These are phyloP conservation scores for Hemicentrotus pulcherrimus DNA, from an alignment of 35 echinoderm and acorn worm genomes.

Conservation along the genomic window DNA sequence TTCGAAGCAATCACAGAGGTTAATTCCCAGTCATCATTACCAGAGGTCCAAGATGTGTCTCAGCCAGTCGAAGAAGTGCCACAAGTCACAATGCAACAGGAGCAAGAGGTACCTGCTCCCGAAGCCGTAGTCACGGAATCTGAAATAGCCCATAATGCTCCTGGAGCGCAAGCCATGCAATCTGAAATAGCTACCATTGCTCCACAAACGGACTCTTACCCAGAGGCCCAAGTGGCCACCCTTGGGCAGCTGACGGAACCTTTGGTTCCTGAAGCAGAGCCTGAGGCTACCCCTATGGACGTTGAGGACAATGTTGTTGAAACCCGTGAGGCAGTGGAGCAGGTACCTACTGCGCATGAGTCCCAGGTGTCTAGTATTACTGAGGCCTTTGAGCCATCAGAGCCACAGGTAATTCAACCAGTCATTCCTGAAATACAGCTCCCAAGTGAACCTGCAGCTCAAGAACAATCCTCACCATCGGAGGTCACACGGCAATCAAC, in stretches of 20 bases:
- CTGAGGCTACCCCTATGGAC: background rate
- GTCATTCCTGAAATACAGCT: background rate
- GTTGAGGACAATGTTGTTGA: background rate
- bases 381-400: background rate
- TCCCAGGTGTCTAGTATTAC: background rate
- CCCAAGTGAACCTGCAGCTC: background rate
- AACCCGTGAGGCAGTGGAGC: background rate
- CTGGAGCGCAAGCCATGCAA: background rate
- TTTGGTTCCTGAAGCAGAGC: constrained; percentile 13
- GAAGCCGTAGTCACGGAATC: background rate
- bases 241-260: background rate
- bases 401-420: background rate
- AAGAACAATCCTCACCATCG: background rate
- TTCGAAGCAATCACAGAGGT: background rate
- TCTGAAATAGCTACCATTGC: background rate
- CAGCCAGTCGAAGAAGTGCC: background rate
- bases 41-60: background rate
- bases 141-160: background rate
- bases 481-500: background rate
- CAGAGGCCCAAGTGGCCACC: constrained; percentile 1
- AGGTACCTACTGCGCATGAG: background rate
- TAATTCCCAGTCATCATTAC: constrained; percentile 5
- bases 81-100: background rate
- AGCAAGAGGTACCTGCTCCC: constrained; percentile 42
- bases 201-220: background rate